phyloP scores from a whole-genome alignment of 2,888 invertebrate species.

The Mechanitis mazaeus region DNA sequence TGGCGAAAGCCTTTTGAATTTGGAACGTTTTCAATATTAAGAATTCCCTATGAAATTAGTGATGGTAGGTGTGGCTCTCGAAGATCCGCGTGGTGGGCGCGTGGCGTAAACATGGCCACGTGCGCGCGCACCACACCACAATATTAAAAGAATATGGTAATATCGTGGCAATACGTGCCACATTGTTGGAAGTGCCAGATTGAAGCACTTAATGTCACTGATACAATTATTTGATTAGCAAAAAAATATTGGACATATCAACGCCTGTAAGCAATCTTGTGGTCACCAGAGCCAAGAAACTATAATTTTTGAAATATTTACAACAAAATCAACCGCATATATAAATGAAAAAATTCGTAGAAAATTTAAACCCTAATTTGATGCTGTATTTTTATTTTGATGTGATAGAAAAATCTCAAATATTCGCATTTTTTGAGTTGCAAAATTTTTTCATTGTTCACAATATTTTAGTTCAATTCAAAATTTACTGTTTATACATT shows the following conservation, averaged over 20 bases:
- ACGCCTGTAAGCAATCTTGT: too few relatives aligned
- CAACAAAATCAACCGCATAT: too few relatives aligned
- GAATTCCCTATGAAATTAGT: slow-evolving; percentile 42
- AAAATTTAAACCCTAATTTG: too few relatives aligned
- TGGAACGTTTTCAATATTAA: slow-evolving; percentile 37
- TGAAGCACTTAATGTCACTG: slow-evolving; percentile 62
- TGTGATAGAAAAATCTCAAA: too few relatives aligned
- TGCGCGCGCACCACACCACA: slow-evolving; percentile 50
- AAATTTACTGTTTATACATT: too few relatives aligned
- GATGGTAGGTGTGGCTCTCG: slow-evolving; percentile 46
- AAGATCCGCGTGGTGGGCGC: slow-evolving; percentile 48
- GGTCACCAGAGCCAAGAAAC: too few relatives aligned
- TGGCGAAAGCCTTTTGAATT: slow-evolving; percentile 49
- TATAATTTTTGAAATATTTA: too few relatives aligned
- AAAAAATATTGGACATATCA: background rate
- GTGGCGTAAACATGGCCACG: slow-evolving; percentile 55
- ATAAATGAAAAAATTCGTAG: too few relatives aligned
- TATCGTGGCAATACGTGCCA: slow-evolving; percentile 39
- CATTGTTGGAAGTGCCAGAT: slow-evolving; percentile 54
- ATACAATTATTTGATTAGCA: slow-evolving; percentile 29
- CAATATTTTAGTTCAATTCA: slow-evolving; percentile 1
- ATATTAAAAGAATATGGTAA: slow-evolving; percentile 68
- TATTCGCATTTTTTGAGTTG: too few relatives aligned
- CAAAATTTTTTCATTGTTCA: too few relatives aligned
- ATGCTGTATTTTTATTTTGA: too few relatives aligned